Base-by-base conservation (phyloP, 2,797 vertebrate genomes). In the Acrocephalus scirpaceus region DNA sequence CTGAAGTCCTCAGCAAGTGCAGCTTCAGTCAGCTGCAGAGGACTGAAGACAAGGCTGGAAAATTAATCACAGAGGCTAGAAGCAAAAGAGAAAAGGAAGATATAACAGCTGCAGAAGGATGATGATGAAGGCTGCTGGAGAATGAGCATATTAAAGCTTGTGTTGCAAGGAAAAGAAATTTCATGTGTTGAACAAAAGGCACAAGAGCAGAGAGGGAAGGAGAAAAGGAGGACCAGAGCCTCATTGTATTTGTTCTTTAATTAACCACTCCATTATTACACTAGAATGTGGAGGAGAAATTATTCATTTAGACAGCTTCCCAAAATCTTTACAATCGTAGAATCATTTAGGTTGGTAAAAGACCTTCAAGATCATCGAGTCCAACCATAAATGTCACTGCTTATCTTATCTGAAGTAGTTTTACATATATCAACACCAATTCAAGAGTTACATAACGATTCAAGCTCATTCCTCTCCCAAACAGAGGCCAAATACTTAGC, bases 391-490 rank as follows among this genome's bases (percentile, higher is more conserved):
- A 81, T 81, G 71, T 80, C 85, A 88, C 22, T 79, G 42, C 94
- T 95, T 97, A 96, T 96, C 95, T 96, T 96, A 96, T 96, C 92
- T 86, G 53, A 88, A 96, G 92, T 67, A 88, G 82, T 81, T 92
- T 86, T 93, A 88, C 86, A 92, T 51, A 12, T 40, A 96, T 88
- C 90, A 90, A 92, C 92, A 93, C 64, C 70, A 64, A 65, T 61
- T 93, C 94, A 90, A 79, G 86, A 88, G 76, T 15, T 79, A 56
- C 36, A 70, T 65, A 93, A 84, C 50, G 16, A 77, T 20, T 94
- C 38, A 2, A 17, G 40, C 82, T 88, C 56, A 67, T 36, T 94
- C 76, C 80, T 57, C 48, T 40, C 73, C 62, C 48, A 78, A 88
- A 86, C 27, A 94, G 40, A 32, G 50, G 30, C 70, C 76, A 90